Evolutionary conservation across 2,113 vertebrate genomes (phyloP).

Genomic region (Lethenteron camtschaticum): DNA sequence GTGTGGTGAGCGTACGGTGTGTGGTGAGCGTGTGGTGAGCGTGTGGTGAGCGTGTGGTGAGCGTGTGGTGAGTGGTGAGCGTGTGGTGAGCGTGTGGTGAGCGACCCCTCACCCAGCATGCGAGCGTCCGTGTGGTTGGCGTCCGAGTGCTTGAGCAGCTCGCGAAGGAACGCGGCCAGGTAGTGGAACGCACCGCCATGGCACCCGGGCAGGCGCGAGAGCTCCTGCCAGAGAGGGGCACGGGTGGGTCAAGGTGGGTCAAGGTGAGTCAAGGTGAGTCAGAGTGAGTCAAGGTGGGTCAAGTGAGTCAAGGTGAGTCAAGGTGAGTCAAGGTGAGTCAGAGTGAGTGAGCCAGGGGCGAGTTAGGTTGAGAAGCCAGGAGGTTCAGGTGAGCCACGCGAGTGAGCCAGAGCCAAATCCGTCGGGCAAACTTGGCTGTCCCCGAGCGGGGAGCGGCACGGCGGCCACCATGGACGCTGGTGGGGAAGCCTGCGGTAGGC

Average conservation of each 20-base stretch:
- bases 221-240: constrained; percentile 25
- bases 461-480: no score
- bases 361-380: not conserved
- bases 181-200: constrained; percentile 77
- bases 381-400: no score
- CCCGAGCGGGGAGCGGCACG: no score
- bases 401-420: no score
- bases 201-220: constrained; percentile 42
- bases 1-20: no score
- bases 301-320: not conserved
- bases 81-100: no score
- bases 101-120: constrained; percentile 42
- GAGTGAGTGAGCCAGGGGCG: not conserved
- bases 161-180: constrained; percentile 60
- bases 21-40: no score
- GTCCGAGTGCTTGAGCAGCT: constrained; percentile 50
- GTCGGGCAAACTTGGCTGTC: no score
- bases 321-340: not conserved
- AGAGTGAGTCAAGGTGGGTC: not conserved
- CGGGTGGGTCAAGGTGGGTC: not conserved
- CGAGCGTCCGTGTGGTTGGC: constrained; percentile 57
- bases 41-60: no score
- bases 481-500: no score
- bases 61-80: no score
- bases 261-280: not conserved